phyloP scores from a whole-genome alignment of 2,113 vertebrate genomes.

The Addax nasomaculatus region DNA sequence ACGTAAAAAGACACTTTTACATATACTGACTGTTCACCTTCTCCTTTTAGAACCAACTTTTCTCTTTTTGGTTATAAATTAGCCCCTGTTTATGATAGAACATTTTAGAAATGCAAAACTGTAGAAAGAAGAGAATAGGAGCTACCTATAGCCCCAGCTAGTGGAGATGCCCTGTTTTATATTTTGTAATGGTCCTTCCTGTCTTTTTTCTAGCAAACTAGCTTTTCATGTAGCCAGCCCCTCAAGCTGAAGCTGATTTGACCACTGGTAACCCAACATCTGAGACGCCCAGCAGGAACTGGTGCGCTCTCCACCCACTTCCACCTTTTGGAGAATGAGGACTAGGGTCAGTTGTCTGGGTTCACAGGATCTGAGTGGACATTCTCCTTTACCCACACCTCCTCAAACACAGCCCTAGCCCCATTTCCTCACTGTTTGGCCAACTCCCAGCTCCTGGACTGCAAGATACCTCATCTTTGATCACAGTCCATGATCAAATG shows the following conservation, averaged over 20 bases:
- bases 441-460: neutral
- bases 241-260: neutral
- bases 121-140: neutral
- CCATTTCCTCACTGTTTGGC: neutral
- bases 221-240: neutral
- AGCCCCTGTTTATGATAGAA: neutral
- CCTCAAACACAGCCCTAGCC: neutral
- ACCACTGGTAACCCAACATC: neutral
- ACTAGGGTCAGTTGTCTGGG: neutral
- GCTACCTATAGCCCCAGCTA: neutral
- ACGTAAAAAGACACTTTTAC: neutral
- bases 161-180: neutral
- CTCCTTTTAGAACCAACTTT: neutral
- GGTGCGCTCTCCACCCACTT: neutral
- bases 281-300: accelerated
- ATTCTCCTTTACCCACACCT: neutral
- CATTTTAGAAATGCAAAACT: neutral
- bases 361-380: neutral
- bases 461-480: neutral
- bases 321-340: neutral
- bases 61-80: neutral
- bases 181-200: neutral
- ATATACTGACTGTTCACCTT: neutral
- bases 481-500: neutral
- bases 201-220: neutral